phyloP scores from a whole-genome alignment of 1,140 invertebrate genomes.

The Spodoptera litura region DNA sequence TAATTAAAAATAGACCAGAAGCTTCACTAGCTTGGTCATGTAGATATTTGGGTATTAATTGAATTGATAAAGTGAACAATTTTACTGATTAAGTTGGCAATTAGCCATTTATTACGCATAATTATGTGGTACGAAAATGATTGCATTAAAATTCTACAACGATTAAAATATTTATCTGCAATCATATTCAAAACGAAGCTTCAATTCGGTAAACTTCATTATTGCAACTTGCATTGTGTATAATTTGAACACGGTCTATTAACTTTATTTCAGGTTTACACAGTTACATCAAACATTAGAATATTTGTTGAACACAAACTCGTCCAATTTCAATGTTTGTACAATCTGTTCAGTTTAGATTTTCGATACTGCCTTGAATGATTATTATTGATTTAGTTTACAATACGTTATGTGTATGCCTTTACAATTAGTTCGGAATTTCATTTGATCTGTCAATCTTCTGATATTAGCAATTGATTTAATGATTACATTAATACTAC shows the following conservation, averaged over 20 bases:
- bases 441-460: too few species aligned
- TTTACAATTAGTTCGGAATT: too few species aligned
- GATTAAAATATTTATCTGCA: too few species aligned
- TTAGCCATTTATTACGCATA: too few species aligned
- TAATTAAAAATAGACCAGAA: too few species aligned
- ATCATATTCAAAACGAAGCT: not conserved
- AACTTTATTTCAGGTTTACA: slow-evolving; percentile 1
- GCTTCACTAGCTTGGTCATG: too few species aligned
- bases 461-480: too few species aligned
- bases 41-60: too few species aligned
- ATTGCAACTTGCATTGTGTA: not conserved
- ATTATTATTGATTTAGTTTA: not conserved
- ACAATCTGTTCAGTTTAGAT: not conserved
- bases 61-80: too few species aligned
- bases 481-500: too few species aligned
- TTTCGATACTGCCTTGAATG: not conserved
- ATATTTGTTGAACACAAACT: slow-evolving; percentile 1
- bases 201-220: not conserved
- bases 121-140: too few species aligned
- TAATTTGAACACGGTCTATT: slow-evolving; percentile 24
- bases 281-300: not conserved
- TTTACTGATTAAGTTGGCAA: too few species aligned
- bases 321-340: slow-evolving; percentile 20
- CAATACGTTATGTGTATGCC: not conserved
- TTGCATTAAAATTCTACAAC: not conserved